Evolutionary conservation across 2,888 invertebrate species (phyloP), one percentile per base, ranked within the genome.

Genomic region (Ectemnius cavifrons): DNA sequence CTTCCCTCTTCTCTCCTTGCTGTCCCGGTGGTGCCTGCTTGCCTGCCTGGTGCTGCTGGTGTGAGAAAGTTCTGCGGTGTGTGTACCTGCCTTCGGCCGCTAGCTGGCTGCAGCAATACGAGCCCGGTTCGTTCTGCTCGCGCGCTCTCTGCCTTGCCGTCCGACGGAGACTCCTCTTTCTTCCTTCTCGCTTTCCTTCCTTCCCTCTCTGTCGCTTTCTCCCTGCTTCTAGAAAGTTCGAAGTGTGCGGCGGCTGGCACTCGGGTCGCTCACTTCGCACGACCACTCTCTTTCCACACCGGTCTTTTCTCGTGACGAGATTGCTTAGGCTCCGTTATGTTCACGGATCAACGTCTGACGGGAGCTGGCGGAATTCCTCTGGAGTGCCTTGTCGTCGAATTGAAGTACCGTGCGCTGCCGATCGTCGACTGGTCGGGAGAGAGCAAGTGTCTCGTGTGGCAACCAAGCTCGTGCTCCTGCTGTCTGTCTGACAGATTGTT

Each of bases 181-280:
- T 47, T 61, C 57, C 66, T 67, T 46, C 45, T 8, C 6, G 27
- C 59, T 61, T 47, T 61, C 57, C 66, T 67, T 46, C 45, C 13
- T 11, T 45, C 59, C 20, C 6, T 37, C 58, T 58, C 4, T 59
- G n/a, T 57, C 73, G 52, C 71, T 69, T 67, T 73, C 74, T 61
- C 64, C 62, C 65, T 49, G 59, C 20, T 60, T 74, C 77, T 75
- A 60, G 77, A 80, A 79, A 81, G 78, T 81, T 81, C 75, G 65
- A 63, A 73, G 63, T 62, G 64, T 56, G 56, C 61, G 52, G 67
- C 5, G 65, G 67, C 23, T 52, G 11, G 45, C 56, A 59, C 46
- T 60, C 59, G 62, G 27, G 14, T n/a, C 57, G 45, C 49, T 20
- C 18, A 62, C 16, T 27, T 20, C 6, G 11, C n/a, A 13, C 46